Base-by-base conservation (phyloP, 2,888 invertebrate species). In the Lottia gigantea region DNA sequence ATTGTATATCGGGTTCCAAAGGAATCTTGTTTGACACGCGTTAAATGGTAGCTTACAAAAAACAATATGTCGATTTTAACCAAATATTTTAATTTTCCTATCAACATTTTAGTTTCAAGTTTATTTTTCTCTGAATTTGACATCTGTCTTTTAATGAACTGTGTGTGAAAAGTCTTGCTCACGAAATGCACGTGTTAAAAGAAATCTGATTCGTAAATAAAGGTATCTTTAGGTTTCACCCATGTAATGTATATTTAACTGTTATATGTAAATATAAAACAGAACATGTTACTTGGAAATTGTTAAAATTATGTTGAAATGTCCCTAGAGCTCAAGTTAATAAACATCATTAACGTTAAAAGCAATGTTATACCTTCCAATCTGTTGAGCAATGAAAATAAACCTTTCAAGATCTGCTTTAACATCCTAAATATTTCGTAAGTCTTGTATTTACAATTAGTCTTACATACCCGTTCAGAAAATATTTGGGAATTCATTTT, bases 291-390 rank as follows among this genome's bases (percentile, higher is more conserved):
- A 55, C 55, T 55, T 55, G 19, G 23, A 55, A 55, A 23, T 55
- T 55, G 55, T 55, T 55, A 55, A 23, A 19, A 55, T 55, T 55
- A 23, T 55, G 19, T 55, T 55, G 11, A 19, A 55, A 55, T 55
- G 55, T 55, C 55, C 19, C 55, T 4, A 55, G 19, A 55, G 55
- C 55, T 55, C 55, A 55, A 55, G 23, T 55, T 55, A 55, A 55
- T 23, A 55, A 55, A 55, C 55, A 55, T 23, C 55, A 55, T 55
- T 55, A 23, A 55, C 40, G 40, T 40, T 40, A 40, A 40, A 40
- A 40, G 40, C 40, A 40, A 40, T 40, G 40, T 40, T 40, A 40
- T 40, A 40, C 40, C 11, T 40, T 40, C 40, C 40, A 40, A 40
- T 40, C 40, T 40, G 40, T 40, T 40, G 40, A 11, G 40, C 40